A percentile compares a stretch with the other conserved stretches of the same genome.
Conservation (phyloP, 2,888 invertebrate species). For the Nephrotoma flavescens region DNA sequence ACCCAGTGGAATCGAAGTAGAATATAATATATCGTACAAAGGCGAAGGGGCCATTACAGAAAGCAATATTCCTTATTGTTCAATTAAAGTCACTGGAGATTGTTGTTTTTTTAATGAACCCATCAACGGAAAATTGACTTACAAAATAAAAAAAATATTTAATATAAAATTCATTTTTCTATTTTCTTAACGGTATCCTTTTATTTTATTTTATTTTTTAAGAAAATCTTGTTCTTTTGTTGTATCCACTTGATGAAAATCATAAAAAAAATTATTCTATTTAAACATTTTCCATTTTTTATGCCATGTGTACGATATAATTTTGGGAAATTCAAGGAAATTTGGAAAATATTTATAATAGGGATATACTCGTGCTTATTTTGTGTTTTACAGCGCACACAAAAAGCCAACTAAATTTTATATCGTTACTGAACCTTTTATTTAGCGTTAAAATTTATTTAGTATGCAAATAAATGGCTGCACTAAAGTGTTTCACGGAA, state of each 20-base stretch:
- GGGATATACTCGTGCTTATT: background rate
- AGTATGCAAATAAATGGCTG: background rate
- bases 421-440: background rate
- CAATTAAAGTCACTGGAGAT: background rate
- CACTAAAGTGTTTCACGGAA: background rate
- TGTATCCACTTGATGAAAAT: background rate
- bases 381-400: background rate
- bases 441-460: background rate
- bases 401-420: background rate
- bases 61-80: background rate
- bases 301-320: background rate
- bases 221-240: background rate
- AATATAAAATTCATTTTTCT: background rate
- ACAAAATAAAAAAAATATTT: background rate
- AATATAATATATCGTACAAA: background rate
- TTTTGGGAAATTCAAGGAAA: background rate
- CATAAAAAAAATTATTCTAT: background rate
- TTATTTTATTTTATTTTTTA: background rate
- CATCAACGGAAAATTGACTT: background rate
- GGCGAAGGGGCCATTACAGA: background rate
- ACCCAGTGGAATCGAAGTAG: background rate
- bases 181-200: background rate
- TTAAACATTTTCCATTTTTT: background rate
- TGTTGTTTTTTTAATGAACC: background rate
- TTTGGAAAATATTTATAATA: background rate